Evolutionary conservation across 2,113 vertebrate species (phyloP), one percentile per base, ranked within the genome.

Genomic region (Ceyx cyanopectus): DNA sequence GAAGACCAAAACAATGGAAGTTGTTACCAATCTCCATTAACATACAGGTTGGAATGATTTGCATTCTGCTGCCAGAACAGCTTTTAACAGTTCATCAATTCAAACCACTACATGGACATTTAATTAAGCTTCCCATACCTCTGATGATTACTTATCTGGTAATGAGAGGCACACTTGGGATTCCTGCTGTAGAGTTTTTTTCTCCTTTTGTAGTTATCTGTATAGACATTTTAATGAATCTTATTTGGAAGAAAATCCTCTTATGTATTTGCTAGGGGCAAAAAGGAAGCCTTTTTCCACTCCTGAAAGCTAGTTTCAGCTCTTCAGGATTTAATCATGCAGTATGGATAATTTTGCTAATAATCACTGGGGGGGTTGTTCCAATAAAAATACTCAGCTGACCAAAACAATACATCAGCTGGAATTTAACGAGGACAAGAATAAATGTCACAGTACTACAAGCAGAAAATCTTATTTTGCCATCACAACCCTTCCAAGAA

Each of bases 51-150:
- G 92, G 92, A 91, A 89, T 85, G 60, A 58, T 72, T 87, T 85
- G 56, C 58, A 73, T 60, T 91, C 60, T 92, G 80, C 82, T 51
- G 32, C 77, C 88, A 92, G 74, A 92, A 84, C 14, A 84, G 73
- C 78, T 92, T 92, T 91, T 89, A 95, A 81, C 51, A 91, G 58
- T 73, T 89, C 81, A 62, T 85, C 85, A 94, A 95, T 87, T 79
- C 84, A 89, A 90, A 62, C 32, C 21, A 58, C 73, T 91, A 65
- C 66, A 72, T 9, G 37, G 73, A 72, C 81, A 81, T 90, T 86
- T 93, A 95, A 96, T 93, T 94, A 92, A 92, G 92, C 54, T 90
- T 70, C 86, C 88, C 83, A 56, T 79, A 86, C 78, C 74, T 88
- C 96, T 89, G 45, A 91, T 73, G 85, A 93, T 91, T 91, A 92